Evolutionary conservation across 2,797 vertebrate genomes (phyloP), one percentile per base, ranked within the genome.

Genomic region (Leptatherina wallacei): DNA sequence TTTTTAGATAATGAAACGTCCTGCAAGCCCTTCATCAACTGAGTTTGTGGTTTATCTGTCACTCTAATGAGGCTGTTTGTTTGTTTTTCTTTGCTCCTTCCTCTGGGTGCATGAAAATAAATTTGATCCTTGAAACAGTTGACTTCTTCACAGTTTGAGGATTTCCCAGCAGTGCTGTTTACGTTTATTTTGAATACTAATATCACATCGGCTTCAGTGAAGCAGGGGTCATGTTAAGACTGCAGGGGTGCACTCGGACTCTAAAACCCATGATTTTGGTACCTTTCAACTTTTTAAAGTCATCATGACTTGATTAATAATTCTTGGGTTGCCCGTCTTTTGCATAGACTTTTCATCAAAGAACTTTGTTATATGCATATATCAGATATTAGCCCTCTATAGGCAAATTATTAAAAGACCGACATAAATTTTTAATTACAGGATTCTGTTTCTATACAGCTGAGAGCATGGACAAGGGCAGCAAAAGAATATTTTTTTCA

Each of bases 31-130:
- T 82, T 88, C 81, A 85, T 89, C 85, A 86, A 64, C 67, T 57
- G 51, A 83, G 62, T 88, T 83, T 90, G 67, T 24, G 6, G 68
- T 87, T 89, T 84, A 91, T 88, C 86, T 87, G 86, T 87, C 83
- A 81, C 80, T 90, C 78, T 86, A 90, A 89, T 90, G 76, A 89
- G 87, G 55, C 56, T 47, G 61, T n/a, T n/a, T n/a, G n/a, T n/a
- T n/a, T n/a, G n/a, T 44, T 57, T 59, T 62, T 70, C 73, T 57
- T 1, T 1, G 38, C 24, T 71, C 78, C 78, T 67, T 14, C 27
- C 27, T 29, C 9, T 18, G 4, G 11, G 3, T 24, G 13, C 62
- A 52, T 77, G 62, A 78, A 83, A 80, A 84, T 11, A 38, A 38
- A 38, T 38, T 2, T 38, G 13, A 74, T 73, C 63, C 69, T 81